A percentile compares a stretch with the other conserved stretches of the same genome.
Conservation (phyloP, 2,113 vertebrate species). For the Gambusia affinis region DNA sequence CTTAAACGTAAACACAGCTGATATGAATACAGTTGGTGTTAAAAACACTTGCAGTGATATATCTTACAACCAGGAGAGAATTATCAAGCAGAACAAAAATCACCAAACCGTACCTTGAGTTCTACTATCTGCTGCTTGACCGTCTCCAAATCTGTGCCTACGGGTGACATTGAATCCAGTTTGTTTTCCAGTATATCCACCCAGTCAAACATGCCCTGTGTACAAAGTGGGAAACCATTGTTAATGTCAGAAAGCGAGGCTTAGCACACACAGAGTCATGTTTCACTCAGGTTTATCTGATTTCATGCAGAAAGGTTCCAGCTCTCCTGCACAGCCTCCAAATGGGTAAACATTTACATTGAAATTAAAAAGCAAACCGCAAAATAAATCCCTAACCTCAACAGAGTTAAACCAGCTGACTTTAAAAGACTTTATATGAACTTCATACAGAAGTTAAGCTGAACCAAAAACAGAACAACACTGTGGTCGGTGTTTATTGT, state of each 20-base stretch:
- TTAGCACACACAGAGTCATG: slow-evolving; percentile 26
- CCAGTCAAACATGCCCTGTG: slow-evolving; percentile 96
- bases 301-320: slow-evolving; percentile 17
- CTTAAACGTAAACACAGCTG: slow-evolving; percentile 53
- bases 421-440: slow-evolving; percentile 16
- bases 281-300: slow-evolving; percentile 41
- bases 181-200: slow-evolving; percentile 94
- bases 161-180: slow-evolving; percentile 93
- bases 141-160: slow-evolving; percentile 97
- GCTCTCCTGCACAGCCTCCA: slow-evolving; percentile 5
- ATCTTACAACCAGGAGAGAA: slow-evolving; percentile 5
- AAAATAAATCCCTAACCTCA: not conserved
- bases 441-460: slow-evolving; percentile 19
- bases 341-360: not conserved
- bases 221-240: slow-evolving; percentile 37
- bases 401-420: slow-evolving; percentile 7
- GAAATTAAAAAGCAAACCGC: not conserved
- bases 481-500: slow-evolving; percentile 44
- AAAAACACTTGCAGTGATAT: slow-evolving; percentile 20
- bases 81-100: slow-evolving; percentile 3
- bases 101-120: slow-evolving; percentile 86
- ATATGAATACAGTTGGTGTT: slow-evolving; percentile 35
- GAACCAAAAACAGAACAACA: slow-evolving; percentile 26
- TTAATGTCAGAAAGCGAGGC: slow-evolving; percentile 45
- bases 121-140: slow-evolving; percentile 98